A percentile compares a stretch with the other conserved stretches of the same genome.
These are phyloP conservation scores for Megathymus violae DNA, from an alignment of 1,140 invertebrate species.

Conservation along the genomic window DNA sequence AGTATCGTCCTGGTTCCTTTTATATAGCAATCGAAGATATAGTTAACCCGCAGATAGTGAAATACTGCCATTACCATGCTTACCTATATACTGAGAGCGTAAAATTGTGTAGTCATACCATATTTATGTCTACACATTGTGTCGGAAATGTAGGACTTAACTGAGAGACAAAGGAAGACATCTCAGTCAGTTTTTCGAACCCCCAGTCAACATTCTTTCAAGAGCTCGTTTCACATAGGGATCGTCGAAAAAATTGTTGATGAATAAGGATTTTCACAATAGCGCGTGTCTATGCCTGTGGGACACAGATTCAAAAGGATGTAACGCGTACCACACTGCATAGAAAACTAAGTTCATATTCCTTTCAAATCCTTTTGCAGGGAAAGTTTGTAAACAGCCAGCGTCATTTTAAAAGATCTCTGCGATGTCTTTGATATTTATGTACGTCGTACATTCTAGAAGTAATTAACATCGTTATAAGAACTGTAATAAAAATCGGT, in stretches of 20 bases:
- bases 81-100: too few species aligned
- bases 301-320: constrained; percentile 31
- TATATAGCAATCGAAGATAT: too few species aligned
- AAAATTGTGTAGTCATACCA: too few species aligned
- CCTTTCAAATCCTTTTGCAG: constrained; percentile 12
- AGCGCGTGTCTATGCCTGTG: constrained; percentile 30
- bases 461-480: too few species aligned
- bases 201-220: constrained; percentile 32
- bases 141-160: constrained; percentile 4
- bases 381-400: neutral
- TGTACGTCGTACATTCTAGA: too few species aligned
- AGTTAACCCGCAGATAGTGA: too few species aligned
- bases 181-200: constrained; percentile 22
- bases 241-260: constrained; percentile 33
- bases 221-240: constrained; percentile 35
- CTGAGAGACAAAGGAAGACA: constrained; percentile 18
- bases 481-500: too few species aligned
- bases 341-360: constrained; percentile 25
- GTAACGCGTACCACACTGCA: constrained; percentile 24
- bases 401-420: constrained; percentile 2
- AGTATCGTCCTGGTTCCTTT: too few species aligned
- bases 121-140: too few species aligned
- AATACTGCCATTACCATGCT: too few species aligned
- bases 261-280: constrained; percentile 27
- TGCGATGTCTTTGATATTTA: constrained; percentile 1